A percentile compares a stretch with the other conserved stretches of the same genome.
Evolutionary conservation across 2,797 vertebrate species (phyloP).

Genomic region (Phaenicophaeus curvirostris): DNA sequence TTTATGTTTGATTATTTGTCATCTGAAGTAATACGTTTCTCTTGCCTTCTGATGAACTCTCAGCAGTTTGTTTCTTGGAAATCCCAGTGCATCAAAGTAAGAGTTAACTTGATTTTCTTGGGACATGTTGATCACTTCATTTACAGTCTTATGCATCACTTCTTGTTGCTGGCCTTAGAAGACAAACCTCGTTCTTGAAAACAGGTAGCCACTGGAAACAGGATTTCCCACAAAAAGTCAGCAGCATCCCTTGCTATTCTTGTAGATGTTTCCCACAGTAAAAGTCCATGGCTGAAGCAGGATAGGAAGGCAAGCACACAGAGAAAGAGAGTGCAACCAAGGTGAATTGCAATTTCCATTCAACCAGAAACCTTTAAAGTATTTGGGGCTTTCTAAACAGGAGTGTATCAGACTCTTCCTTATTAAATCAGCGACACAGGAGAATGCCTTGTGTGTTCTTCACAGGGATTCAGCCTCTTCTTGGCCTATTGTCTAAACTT

Average conservation of each 20-base stretch:
- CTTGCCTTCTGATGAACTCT: not conserved
- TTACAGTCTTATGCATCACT: not conserved
- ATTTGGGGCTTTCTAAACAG: slow-evolving; percentile 22
- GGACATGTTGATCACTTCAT: not conserved
- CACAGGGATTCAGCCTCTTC: not conserved
- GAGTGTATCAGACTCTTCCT: slow-evolving; percentile 19
- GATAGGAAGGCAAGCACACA: not conserved
- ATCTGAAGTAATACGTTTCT: slow-evolving; percentile 13
- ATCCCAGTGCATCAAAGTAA: not conserved
- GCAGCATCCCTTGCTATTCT: not conserved
- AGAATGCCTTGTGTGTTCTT: slow-evolving; percentile 26
- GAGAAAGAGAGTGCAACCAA: not conserved
- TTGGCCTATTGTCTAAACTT: slow-evolving; percentile 21
- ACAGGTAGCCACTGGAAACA: not conserved
- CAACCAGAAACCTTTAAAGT: slow-evolving; percentile 39
- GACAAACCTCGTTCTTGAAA: not conserved
- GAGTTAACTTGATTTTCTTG: not conserved
- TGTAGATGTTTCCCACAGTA: not conserved
- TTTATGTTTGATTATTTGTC: slow-evolving; percentile 34
- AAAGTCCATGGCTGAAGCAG: not conserved
- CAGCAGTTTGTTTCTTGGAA: not conserved
- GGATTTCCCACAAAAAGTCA: not conserved
- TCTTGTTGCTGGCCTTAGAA: not conserved
- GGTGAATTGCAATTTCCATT: slow-evolving; percentile 47
- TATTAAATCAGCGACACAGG: slow-evolving; percentile 27